These are phyloP conservation scores for Mnemiopsis leidyi DNA, from an alignment of 37 sponge, comb jelly and placozoan species.

Conservation along the genomic window DNA sequence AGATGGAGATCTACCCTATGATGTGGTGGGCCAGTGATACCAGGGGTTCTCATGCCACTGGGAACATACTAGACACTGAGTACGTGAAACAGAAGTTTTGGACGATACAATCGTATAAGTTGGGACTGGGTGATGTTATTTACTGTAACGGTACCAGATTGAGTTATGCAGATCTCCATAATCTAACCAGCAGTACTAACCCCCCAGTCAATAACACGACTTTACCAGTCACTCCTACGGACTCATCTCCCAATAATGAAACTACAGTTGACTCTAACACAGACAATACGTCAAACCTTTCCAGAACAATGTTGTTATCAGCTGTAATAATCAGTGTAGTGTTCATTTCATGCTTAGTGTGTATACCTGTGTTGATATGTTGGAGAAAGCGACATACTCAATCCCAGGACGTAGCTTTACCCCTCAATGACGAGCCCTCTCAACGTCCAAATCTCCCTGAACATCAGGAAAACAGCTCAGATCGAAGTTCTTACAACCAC, in stretches of 20 bases:
- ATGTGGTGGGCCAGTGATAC: not conserved
- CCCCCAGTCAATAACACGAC: not conserved
- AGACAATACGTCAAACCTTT: not conserved
- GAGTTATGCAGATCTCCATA: not conserved
- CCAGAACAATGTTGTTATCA: not conserved
- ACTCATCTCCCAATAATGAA: not conserved
- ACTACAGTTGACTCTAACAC: not conserved
- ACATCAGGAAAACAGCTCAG: not conserved
- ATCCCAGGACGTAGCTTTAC: not conserved
- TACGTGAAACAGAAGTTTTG: not conserved
- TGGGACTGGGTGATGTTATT: not conserved
- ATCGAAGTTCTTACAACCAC: not conserved
- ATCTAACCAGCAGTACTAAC: not conserved
- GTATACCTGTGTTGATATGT: not conserved
- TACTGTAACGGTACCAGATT: not conserved
- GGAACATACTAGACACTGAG: not conserved
- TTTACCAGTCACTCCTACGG: not conserved
- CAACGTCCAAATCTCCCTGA: not conserved
- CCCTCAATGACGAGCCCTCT: no score
- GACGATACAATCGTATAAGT: not conserved
- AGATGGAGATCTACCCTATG: not conserved
- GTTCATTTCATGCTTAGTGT: not conserved
- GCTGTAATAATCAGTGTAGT: not conserved
- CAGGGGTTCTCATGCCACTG: not conserved
- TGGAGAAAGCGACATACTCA: not conserved